Evolutionary conservation across 1,140 invertebrate species (phyloP).

Genomic region (Euwallacea fornicatus): DNA sequence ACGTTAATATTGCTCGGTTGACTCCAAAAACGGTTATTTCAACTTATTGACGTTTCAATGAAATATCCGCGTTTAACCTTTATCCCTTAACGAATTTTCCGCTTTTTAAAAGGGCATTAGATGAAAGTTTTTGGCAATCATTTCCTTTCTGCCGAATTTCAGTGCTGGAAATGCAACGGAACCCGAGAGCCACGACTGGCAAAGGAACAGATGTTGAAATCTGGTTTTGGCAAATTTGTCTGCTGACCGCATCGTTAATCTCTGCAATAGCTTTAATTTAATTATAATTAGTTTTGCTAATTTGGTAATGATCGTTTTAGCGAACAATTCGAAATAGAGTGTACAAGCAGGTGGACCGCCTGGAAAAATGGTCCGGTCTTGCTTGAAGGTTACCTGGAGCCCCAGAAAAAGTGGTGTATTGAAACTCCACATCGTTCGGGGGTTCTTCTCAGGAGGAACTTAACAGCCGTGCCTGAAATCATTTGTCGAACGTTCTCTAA

Average conservation of each 20-base stretch:
- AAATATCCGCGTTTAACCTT: slow-evolving; percentile 6
- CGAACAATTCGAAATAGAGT: too few relatives aligned
- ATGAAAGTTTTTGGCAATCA: slow-evolving; percentile 24
- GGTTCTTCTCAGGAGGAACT: too few relatives aligned
- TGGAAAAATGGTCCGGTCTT: too few relatives aligned
- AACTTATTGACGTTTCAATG: neutral
- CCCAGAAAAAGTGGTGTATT: too few relatives aligned
- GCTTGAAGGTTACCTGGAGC: too few relatives aligned
- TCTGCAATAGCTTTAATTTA: neutral
- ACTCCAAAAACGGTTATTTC: slow-evolving; percentile 3
- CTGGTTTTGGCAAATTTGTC: slow-evolving; percentile 30
- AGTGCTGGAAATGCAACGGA: slow-evolving; percentile 13
- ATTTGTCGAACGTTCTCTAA: too few relatives aligned
- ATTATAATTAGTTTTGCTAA: too few relatives aligned
- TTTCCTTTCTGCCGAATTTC: slow-evolving; percentile 6
- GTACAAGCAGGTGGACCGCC: too few relatives aligned
- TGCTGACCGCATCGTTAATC: slow-evolving; percentile 25
- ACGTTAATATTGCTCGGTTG: slow-evolving; percentile 2
- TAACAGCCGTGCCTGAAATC: too few relatives aligned
- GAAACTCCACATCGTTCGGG: too few relatives aligned
- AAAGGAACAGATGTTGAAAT: slow-evolving; percentile 26
- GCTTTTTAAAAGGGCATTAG: slow-evolving; percentile 24
- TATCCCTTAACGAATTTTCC: slow-evolving; percentile 18
- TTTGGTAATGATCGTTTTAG: too few relatives aligned
- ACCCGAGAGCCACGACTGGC: slow-evolving; percentile 21